Evolutionary conservation across 2,113 vertebrate species (phyloP), one percentile per base, ranked within the genome.

Genomic region (Amia ocellicauda): DNA sequence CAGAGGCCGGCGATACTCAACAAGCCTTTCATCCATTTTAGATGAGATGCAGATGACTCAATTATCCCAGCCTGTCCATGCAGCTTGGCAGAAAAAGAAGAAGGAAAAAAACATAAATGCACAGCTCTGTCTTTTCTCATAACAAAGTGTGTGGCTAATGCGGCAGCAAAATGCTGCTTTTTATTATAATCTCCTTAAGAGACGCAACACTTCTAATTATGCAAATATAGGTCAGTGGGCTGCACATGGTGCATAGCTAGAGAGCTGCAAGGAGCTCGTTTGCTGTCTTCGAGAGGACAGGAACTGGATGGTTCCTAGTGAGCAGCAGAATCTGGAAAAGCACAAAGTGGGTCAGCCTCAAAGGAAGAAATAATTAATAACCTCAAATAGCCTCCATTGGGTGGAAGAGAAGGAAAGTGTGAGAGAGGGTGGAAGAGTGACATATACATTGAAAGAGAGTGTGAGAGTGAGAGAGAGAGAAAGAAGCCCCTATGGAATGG

Each of bases 41-140:
- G 51, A 77, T 79, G 84, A 85, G 76, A 80, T 79, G 75, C 71
- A 83, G 83, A 87, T 82, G 85, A 83, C 75, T 86, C 83, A 87
- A 88, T 90, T 90, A 86, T 81, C 82, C 73, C 68, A 64, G 82
- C 79, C 50, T 83, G 77, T 80, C 81, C 79, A 55, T 0, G 17
- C 61, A 63, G 75, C 1, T 22, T 23, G 58, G 69, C 69, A 77
- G 72, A 61, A 78, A 78, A 83, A 77, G 76, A 80, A n/a, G n/a
- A n/a, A n/a, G n/a, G n/a, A n/a, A n/a, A n/a, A n/a, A n/a, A n/a
- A n/a, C n/a, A n/a, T 86, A 70, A 20, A 14, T 40, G 51, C 14
- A 31, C 51, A 36, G 49, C 68, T 53, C 59, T 71, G 56, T 63
- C 43, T 68, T 65, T n/a, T 52, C 31, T 76, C 66, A 55, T 63